Evolutionary conservation across 2,888 invertebrate species (phyloP).

Genomic region (Frankliniella fusca): DNA sequence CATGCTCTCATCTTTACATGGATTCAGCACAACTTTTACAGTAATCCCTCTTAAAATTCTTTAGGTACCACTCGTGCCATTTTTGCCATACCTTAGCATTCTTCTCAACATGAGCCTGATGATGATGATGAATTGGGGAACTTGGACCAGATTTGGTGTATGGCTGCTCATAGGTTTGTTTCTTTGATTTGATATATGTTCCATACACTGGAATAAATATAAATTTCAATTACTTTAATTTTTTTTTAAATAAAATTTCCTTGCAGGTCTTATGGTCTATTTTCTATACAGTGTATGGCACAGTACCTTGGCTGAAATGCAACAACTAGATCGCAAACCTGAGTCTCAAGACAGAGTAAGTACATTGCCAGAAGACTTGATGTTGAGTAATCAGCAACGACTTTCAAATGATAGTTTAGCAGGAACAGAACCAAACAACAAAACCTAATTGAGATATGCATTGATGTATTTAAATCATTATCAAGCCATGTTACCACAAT

Average conservation of each 20-base stretch:
- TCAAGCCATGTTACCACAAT: not conserved
- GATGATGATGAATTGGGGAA: slow-evolving; percentile 77
- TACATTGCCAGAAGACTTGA: too few species aligned
- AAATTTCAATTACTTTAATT: not conserved
- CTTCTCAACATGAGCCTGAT: slow-evolving; percentile 86
- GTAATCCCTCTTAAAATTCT: slow-evolving; percentile 30
- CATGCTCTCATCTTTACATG: not conserved
- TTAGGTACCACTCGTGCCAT: slow-evolving; percentile 80
- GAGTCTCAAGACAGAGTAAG: too few species aligned
- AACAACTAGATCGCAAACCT: not conserved
- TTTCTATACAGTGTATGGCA: not conserved
- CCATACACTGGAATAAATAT: too few species aligned
- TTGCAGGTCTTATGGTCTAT: not conserved
- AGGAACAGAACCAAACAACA: not conserved
- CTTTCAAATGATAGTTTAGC: too few species aligned
- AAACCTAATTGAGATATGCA: too few species aligned
- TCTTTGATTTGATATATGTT: not conserved
- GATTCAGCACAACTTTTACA: not conserved
- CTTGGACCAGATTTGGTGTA: slow-evolving; percentile 82
- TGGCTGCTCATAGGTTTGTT: slow-evolving; percentile 76
- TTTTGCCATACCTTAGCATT: slow-evolving; percentile 78
- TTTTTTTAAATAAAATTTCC: not conserved
- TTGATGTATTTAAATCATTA: too few species aligned
- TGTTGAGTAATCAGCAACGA: too few species aligned
- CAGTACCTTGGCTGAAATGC: not conserved